phyloP scores from a whole-genome alignment of 2,888 invertebrate species.

The Tetragnatha montana region DNA sequence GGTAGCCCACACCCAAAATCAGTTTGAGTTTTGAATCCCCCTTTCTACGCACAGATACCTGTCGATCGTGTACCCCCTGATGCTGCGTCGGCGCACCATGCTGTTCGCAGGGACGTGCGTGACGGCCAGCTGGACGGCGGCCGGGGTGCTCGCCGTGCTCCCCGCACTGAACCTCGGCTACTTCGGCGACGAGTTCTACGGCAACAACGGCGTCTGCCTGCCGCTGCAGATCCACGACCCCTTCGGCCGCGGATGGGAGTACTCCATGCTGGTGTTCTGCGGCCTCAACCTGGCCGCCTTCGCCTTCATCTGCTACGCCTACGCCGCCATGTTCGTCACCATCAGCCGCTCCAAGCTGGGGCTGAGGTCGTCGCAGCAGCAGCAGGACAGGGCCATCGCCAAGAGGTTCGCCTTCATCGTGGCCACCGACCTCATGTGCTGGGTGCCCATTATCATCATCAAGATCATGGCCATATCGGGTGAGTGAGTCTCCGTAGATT shows the following conservation, averaged over 20 bases:
- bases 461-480: slow-evolving; percentile 80
- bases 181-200: slow-evolving; percentile 80
- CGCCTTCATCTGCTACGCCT: slow-evolving; percentile 80
- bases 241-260: slow-evolving; percentile 78
- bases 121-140: slow-evolving; percentile 78
- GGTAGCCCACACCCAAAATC: no score
- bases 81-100: slow-evolving; percentile 76
- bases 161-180: slow-evolving; percentile 78
- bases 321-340: slow-evolving; percentile 80
- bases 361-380: slow-evolving; percentile 79
- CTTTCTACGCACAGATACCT: slow-evolving; percentile 75
- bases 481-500: slow-evolving; percentile 73
- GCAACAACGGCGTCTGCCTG: slow-evolving; percentile 81
- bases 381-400: slow-evolving; percentile 80
- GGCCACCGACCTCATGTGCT: slow-evolving; percentile 80
- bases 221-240: slow-evolving; percentile 81
- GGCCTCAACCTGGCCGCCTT: slow-evolving; percentile 79
- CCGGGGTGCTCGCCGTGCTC: slow-evolving; percentile 78
- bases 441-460: slow-evolving; percentile 81
- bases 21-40: not conserved
- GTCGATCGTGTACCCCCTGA: slow-evolving; percentile 80
- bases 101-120: slow-evolving; percentile 77
- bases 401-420: slow-evolving; percentile 81
- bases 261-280: slow-evolving; percentile 80
- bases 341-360: slow-evolving; percentile 80